These are phyloP conservation scores for Frankliniella intonsa DNA, from an alignment of 2,888 invertebrate species.

Conservation along the genomic window DNA sequence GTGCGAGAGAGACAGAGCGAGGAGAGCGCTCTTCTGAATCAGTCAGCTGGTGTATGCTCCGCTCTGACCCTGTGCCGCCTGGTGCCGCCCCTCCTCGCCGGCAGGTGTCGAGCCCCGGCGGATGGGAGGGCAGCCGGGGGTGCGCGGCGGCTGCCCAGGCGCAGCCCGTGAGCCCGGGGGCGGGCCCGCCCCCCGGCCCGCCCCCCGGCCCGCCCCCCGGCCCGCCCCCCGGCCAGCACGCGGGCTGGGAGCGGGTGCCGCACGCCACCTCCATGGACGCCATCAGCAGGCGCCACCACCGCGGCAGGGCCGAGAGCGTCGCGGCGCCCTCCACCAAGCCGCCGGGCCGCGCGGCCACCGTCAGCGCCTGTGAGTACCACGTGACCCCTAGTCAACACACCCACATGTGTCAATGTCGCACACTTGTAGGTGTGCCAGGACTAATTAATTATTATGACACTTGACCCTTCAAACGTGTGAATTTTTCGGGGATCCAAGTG, in stretches of 20 bases:
- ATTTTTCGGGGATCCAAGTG: too few species aligned
- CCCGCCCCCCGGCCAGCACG: not conserved
- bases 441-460: too few species aligned
- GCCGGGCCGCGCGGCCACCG: constrained; percentile 52
- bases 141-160: not conserved
- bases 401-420: too few species aligned
- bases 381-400: too few species aligned
- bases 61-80: too few species aligned
- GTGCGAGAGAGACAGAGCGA: too few species aligned
- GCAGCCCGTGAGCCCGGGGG: not conserved
- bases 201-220: not conserved
- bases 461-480: too few species aligned
- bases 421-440: too few species aligned
- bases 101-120: not conserved
- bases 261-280: constrained; percentile 58
- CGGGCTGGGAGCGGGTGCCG: constrained; percentile 46
- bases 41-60: too few species aligned
- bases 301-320: constrained; percentile 41
- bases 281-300: constrained; percentile 51
- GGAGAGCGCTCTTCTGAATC: too few species aligned
- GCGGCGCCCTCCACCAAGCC: constrained; percentile 44
- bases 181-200: not conserved
- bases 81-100: not conserved
- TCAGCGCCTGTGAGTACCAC: constrained; percentile 28
- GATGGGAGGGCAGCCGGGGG: not conserved